Conservation (phyloP, 2,113 vertebrate genomes). For the Cyanistes caeruleus region DNA sequence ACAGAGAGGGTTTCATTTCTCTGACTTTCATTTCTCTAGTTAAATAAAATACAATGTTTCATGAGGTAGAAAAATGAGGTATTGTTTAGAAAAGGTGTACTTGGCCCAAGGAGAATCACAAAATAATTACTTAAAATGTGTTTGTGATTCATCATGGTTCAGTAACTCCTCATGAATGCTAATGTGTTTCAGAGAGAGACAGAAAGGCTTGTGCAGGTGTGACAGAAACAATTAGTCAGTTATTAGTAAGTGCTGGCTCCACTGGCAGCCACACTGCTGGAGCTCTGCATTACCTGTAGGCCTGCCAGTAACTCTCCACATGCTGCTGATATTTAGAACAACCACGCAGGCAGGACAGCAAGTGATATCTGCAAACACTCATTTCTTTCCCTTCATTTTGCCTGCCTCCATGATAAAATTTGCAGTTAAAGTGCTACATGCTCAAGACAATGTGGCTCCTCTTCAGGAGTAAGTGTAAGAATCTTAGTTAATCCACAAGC, state of each 20-base stretch:
- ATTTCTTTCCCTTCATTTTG: not conserved
- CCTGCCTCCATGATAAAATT: not conserved
- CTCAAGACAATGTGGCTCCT: not conserved
- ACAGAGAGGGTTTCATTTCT: not conserved
- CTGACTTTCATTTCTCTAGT: not conserved
- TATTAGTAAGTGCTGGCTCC: constrained; percentile 2
- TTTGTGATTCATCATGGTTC: not conserved
- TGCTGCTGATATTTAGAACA: not conserved
- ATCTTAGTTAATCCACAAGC: not conserved
- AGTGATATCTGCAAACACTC: not conserved
- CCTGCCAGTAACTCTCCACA: not conserved
- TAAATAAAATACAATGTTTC: not conserved
- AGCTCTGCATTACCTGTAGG: not conserved
- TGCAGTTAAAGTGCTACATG: not conserved
- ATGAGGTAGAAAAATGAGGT: not conserved
- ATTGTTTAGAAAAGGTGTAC: not conserved
- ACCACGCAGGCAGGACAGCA: not conserved
- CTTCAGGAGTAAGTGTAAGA: not conserved
- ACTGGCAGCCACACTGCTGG: not conserved
- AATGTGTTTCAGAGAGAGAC: not conserved
- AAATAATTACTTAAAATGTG: not conserved
- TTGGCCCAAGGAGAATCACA: not conserved
- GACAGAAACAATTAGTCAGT: not conserved
- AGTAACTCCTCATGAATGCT: not conserved
- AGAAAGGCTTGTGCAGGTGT: constrained; percentile 19